These are phyloP conservation scores for Ammodramus savannarum DNA, from an alignment of 2,113 vertebrate species.

Conservation along the genomic window DNA sequence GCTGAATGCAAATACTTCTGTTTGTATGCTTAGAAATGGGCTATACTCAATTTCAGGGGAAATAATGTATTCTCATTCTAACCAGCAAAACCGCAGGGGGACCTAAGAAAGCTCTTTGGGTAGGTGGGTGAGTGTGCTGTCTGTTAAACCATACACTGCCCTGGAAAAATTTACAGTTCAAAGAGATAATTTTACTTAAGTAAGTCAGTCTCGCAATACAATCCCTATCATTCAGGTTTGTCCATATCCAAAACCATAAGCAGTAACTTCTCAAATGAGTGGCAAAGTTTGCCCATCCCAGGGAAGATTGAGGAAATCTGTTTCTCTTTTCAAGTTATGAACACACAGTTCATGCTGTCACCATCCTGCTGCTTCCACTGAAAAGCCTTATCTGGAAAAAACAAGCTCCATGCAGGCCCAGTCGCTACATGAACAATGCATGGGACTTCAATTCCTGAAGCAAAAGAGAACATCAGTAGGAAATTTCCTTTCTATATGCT, in stretches of 20 bases:
- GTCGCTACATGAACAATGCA: not conserved
- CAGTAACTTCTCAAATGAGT: not conserved
- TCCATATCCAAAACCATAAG: not conserved
- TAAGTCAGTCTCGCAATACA: not conserved
- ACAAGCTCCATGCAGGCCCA: not conserved
- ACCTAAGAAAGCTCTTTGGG: not conserved
- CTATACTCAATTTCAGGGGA: not conserved
- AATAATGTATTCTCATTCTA: not conserved
- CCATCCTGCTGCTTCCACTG: not conserved
- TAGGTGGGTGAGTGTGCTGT: no score
- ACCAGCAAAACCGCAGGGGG: not conserved
- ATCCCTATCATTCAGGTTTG: not conserved
- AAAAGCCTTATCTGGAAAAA: not conserved
- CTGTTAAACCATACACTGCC: not conserved
- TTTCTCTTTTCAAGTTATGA: not conserved
- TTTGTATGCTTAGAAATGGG: not conserved
- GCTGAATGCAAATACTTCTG: not conserved
- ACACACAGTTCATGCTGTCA: not conserved
- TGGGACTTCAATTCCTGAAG: not conserved
- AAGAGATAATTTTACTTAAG: not conserved
- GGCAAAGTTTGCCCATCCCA: not conserved
- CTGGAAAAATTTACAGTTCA: not conserved
- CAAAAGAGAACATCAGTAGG: not conserved
- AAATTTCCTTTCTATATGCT: not conserved
- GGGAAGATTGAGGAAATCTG: not conserved